Base-by-base conservation (phyloP, 2,797 vertebrate species). In the Sebastes jordani region DNA sequence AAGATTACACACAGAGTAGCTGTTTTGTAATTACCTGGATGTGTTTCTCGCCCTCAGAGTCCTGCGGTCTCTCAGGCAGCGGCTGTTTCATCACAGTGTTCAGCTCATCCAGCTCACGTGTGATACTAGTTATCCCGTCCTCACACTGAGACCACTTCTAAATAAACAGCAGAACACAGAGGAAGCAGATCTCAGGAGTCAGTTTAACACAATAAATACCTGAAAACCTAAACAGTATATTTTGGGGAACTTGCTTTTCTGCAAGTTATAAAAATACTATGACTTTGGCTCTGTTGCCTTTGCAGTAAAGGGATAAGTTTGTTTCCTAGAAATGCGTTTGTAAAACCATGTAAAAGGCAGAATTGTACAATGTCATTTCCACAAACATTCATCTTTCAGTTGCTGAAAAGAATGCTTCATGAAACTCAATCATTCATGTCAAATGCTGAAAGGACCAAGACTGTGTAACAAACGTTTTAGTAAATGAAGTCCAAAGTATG, bases 111-210 rank as follows among this genome's bases (percentile, higher is more conserved):
- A 99, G 92, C 25, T 86, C 86, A 86, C 83, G 74, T 93, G 32
- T 20, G 16, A 89, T 60, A 29, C 92, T 92, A 61, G 88, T 86
- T 25, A 94, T 90, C 73, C 90, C 90, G 27, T 91, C 90, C 93
- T 96, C 95, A 94, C 95, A 97, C 80, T 7, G 84, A 68, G 93
- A 92, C 96, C 97, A 98, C 74, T 89, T 96, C 98, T 99, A 75
- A 30, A 90, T 6, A 52, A 64, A 61, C 23, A 66, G 11, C 14
- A 71, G 36, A 3, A 81, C 4, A 75, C 7, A 86, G n/a, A 27
- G 2, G 9, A 32, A 29, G 11, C 6, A 59, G n/a, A n/a, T 71
- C 30, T 38, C 11, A 27, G 36, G 8, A 38, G 30, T 42, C 14
- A 56, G 23, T 60, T 32, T 23, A 76, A 52, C 13, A 56, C n/a